Conservation (phyloP, 2,113 vertebrate genomes). For the Nestor notabilis region DNA sequence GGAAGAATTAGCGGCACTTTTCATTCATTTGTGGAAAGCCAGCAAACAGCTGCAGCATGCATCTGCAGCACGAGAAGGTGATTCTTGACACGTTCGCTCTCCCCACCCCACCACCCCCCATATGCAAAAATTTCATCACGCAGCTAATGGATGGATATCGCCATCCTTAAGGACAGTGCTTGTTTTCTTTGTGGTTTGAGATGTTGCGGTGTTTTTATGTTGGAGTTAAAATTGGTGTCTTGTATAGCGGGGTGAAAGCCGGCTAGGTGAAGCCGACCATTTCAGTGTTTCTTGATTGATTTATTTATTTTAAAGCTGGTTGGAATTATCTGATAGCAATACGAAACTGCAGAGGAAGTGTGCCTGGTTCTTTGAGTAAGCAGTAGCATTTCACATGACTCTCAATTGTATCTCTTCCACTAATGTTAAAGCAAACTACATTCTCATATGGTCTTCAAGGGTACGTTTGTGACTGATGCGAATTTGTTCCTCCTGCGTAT, state of each 20-base stretch:
- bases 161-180: neutral
- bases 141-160: neutral
- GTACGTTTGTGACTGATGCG: neutral
- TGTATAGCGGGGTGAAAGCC: neutral
- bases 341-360: neutral
- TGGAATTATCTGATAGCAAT: neutral
- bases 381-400: neutral
- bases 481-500: neutral
- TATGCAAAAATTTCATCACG: neutral
- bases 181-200: neutral
- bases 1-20: constrained; percentile 71
- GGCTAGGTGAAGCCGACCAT: neutral
- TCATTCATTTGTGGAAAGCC: constrained; percentile 54
- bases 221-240: neutral
- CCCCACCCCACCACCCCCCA: neutral
- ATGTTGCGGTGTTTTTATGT: neutral
- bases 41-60: constrained; percentile 51
- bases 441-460: neutral
- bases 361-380: neutral
- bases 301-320: neutral
- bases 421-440: neutral
- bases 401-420: neutral
- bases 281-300: neutral
- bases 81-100: neutral
- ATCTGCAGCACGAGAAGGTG: constrained; percentile 30